A percentile compares a stretch with the other conserved stretches of the same genome.
These are phyloP conservation scores for Spinibarbus caldwelli DNA, from an alignment of 2,797 vertebrate genomes.

Conservation along the genomic window DNA sequence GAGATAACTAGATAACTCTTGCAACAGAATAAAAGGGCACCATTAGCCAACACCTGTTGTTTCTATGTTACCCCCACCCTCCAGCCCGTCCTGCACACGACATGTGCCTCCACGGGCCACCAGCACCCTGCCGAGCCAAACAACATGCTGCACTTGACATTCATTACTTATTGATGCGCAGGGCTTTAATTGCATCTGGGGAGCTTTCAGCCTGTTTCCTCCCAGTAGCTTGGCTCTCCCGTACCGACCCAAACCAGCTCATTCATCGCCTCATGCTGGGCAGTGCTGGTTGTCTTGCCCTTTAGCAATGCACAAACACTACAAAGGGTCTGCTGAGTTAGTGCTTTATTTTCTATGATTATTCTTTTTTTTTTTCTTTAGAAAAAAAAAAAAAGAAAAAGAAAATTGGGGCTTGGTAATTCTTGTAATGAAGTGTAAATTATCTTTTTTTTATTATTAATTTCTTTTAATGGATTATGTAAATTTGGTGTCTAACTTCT, in stretches of 20 bases:
- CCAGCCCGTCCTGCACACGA: slow-evolving; percentile 5
- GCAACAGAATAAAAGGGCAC: slow-evolving; percentile 43
- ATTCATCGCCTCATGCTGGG: slow-evolving; percentile 42
- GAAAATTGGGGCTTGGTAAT: background rate
- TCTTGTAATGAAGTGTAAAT: background rate
- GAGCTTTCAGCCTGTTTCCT: slow-evolving; percentile 67
- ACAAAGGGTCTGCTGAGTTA: background rate
- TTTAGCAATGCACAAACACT: slow-evolving; percentile 54
- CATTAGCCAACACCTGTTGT: slow-evolving; percentile 56
- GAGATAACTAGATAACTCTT: slow-evolving; percentile 32
- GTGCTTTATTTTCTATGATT: background rate
- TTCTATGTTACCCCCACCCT: slow-evolving; percentile 55
- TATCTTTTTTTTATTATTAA: too few species aligned
- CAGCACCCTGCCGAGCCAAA: slow-evolving; percentile 70
- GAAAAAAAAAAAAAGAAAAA: too few species aligned
- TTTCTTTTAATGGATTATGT: background rate
- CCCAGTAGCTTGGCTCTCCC: slow-evolving; percentile 53
- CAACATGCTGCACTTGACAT: slow-evolving; percentile 81
- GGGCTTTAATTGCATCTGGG: slow-evolving; percentile 77
- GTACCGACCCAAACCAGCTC: slow-evolving; percentile 32
- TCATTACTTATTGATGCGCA: slow-evolving; percentile 83
- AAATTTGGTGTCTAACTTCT: background rate
- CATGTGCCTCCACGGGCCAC: slow-evolving; percentile 50
- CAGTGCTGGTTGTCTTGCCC: slow-evolving; percentile 44
- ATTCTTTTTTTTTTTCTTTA: background rate